Base-by-base conservation (phyloP, 2,797 vertebrate genomes). In the Acanthurus lineatus region DNA sequence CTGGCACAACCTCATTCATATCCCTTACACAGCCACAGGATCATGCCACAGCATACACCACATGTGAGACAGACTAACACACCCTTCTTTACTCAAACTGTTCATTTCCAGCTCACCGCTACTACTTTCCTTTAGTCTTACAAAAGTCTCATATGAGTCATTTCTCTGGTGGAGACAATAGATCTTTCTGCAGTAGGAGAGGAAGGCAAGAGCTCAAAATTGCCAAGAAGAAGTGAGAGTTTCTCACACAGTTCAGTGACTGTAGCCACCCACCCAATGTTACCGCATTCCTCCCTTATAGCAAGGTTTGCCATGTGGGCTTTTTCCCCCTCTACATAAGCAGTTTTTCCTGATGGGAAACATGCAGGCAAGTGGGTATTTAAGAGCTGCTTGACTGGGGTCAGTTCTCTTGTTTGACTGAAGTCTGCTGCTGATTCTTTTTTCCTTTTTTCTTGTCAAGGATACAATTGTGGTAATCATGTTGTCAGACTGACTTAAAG, bases 321-420 rank as follows among this genome's bases (percentile, higher is more conserved):
- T 25, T 51, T 79, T 87, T 87, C 72, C 69, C 66, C 73, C 40
- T 76, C 20, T 42, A 22, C 57, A 75, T 57, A 83, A 79, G 86
- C 87, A 78, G 47, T 88, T 88, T 88, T 79, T 83, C 28, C 60
- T 88, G 78, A 83, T 88, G 59, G 65, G 65, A 90, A 86, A 82
- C 76, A 86, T 83, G 66, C 59, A 73, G 65, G 62, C 59, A n/a
- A 69, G 71, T 66, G 79, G 73, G 76, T 69, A 77, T 76, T 85
- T 53, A 80, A 87, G 82, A 83, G 82, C 76, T 75, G 64, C 77
- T 73, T 84, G 65, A 20, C 67, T 48, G 67, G 61, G 59, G 70
- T 88, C 78, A 66, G 67, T 69, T 77, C 35, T 86, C 72, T 47
- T 53, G 75, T 82, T 69, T 73, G 44, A 60, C 72, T 53, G 32